These are phyloP conservation scores for Drosophila trapezifrons DNA, from an alignment of 1,140 invertebrate species.

Conservation along the genomic window DNA sequence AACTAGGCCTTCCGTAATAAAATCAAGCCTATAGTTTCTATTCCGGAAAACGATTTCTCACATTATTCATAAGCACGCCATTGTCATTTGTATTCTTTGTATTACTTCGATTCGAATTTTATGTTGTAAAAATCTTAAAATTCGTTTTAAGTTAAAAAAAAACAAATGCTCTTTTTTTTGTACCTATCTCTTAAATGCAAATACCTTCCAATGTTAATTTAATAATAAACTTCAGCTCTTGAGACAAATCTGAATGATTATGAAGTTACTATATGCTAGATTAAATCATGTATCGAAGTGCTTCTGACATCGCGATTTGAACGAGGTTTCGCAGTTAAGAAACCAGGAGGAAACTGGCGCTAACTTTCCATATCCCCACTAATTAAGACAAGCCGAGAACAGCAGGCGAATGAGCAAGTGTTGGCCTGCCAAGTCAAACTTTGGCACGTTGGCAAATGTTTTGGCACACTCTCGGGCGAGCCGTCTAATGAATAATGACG, in stretches of 20 bases:
- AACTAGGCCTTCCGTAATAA: constrained; percentile 1
- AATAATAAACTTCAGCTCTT: not conserved
- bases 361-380: constrained; percentile 25
- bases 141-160: not conserved
- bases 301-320: too few species aligned
- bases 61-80: constrained; percentile 10
- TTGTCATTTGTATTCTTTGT: not conserved
- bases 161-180: too few species aligned
- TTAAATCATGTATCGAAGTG: not conserved
- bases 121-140: not conserved
- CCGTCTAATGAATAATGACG: constrained; percentile 54
- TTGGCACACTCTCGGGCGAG: constrained; percentile 9
- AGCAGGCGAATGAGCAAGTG: constrained; percentile 7
- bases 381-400: constrained; percentile 32
- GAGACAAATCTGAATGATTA: not conserved
- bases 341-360: constrained; percentile 19
- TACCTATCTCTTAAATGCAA: too few species aligned
- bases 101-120: not conserved
- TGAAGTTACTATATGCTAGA: not conserved
- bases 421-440: constrained; percentile 14
- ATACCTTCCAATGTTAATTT: not conserved
- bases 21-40: constrained; percentile 5
- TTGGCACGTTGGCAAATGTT: constrained; percentile 26
- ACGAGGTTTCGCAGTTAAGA: too few species aligned
- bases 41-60: constrained; percentile 6